These are phyloP conservation scores for Anomalospiza imberbis DNA, from an alignment of 2,797 vertebrate genomes.

Conservation along the genomic window DNA sequence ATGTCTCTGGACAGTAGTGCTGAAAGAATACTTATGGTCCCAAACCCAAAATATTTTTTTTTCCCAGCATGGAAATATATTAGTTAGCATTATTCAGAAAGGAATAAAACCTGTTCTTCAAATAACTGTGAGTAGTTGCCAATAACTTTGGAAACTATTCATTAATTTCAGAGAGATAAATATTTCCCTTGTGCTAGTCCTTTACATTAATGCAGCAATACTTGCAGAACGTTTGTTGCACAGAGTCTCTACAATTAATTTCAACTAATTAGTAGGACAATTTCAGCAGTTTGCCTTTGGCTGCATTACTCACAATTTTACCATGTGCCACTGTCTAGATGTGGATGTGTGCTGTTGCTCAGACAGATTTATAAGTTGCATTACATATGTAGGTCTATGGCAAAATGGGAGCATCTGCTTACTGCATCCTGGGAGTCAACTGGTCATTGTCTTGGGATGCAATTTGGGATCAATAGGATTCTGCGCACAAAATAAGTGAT, in stretches of 20 bases:
- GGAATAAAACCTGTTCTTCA: background rate
- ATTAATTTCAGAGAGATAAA: slow-evolving; percentile 13
- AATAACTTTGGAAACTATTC: background rate
- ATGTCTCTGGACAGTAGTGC: background rate
- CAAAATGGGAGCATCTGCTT: background rate
- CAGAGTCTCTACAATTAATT: background rate
- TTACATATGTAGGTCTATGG: background rate
- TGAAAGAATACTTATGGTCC: background rate
- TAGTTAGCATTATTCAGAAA: background rate
- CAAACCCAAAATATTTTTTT: background rate
- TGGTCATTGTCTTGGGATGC: background rate
- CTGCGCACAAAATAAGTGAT: background rate
- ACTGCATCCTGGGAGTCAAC: background rate
- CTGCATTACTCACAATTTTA: background rate
- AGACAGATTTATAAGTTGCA: background rate
- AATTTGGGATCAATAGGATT: background rate
- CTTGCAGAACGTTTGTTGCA: background rate
- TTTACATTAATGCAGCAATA: background rate
- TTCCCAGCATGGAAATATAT: background rate
- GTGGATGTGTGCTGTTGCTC: background rate
- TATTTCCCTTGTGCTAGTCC: background rate
- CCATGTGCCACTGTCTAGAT: background rate
- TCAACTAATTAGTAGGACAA: background rate
- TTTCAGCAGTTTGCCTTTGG: background rate
- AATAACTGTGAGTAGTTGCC: background rate